Percentiles rank a stretch among this genome's conserved stretches.
Conservation (phyloP, 1,140 invertebrate species). For the Drosophila jambulina region DNA sequence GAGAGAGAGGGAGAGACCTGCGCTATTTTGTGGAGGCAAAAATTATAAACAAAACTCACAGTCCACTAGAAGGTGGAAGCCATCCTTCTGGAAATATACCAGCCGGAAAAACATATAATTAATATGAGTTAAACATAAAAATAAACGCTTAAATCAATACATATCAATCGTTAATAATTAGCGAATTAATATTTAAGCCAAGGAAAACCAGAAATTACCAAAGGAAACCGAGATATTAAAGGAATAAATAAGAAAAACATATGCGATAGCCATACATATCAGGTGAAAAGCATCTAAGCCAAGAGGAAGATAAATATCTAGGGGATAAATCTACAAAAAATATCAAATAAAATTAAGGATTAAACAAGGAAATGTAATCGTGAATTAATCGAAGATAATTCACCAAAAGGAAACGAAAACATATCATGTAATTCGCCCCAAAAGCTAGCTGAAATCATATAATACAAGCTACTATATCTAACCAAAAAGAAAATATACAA, state of each 20-base stretch:
- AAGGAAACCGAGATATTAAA: not conserved
- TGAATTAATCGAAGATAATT: not conserved
- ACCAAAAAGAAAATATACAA: constrained; percentile 28
- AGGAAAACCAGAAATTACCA: constrained; percentile 9
- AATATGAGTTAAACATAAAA: constrained; percentile 14
- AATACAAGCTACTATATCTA: constrained; percentile 13
- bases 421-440: constrained; percentile 67
- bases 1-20: too few species aligned
- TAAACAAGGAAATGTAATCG: not conserved
- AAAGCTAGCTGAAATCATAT: constrained; percentile 27
- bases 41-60: constrained; percentile 52
- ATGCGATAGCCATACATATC: constrained; percentile 29
- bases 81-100: not conserved
- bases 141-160: constrained; percentile 10
- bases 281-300: constrained; percentile 28
- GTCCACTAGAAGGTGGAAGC: constrained; percentile 2
- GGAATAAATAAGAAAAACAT: not conserved
- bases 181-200: not conserved
- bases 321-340: not conserved
- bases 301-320: too few species aligned
- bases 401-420: constrained; percentile 16
- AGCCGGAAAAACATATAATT: not conserved
- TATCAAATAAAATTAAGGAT: not conserved
- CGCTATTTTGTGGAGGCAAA: constrained; percentile 39
- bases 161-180: constrained; percentile 15